phyloP scores from a whole-genome alignment of 2,797 vertebrate genomes.

The Onychomys torridus region DNA sequence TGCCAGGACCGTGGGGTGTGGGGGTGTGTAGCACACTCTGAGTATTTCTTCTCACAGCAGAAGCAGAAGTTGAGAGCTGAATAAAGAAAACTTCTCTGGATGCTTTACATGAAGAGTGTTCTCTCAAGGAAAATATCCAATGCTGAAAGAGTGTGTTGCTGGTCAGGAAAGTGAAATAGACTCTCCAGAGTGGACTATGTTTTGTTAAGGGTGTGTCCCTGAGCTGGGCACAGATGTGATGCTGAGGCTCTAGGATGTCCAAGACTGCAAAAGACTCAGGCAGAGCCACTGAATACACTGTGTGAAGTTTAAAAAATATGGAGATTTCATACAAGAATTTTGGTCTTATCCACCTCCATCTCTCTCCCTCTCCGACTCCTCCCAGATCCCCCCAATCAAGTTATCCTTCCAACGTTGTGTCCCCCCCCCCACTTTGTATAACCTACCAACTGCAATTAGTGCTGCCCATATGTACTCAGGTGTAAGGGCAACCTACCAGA shows the following conservation, averaged over 20 bases:
- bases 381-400: background rate
- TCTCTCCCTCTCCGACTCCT: background rate
- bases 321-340: background rate
- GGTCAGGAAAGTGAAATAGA: constrained; percentile 24
- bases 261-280: background rate
- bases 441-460: background rate
- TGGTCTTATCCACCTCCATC: background rate
- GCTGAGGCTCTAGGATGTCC: background rate
- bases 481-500: background rate
- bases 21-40: background rate
- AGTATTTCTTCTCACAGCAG: constrained; percentile 34
- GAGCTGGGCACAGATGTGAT: background rate
- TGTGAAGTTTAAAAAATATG: background rate
- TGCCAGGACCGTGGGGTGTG: background rate
- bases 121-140: constrained; percentile 40
- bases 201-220: background rate
- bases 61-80: background rate
- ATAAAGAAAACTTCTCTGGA: background rate
- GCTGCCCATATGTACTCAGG: background rate
- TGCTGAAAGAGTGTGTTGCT: constrained; percentile 4
- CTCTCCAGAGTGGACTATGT: background rate
- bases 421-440: background rate
- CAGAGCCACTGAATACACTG: background rate
- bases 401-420: background rate
- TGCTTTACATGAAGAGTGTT: constrained; percentile 34